These are phyloP conservation scores for Sinopyrophorus schimmeli DNA, from an alignment of 2,888 invertebrate species.

Conservation along the genomic window DNA sequence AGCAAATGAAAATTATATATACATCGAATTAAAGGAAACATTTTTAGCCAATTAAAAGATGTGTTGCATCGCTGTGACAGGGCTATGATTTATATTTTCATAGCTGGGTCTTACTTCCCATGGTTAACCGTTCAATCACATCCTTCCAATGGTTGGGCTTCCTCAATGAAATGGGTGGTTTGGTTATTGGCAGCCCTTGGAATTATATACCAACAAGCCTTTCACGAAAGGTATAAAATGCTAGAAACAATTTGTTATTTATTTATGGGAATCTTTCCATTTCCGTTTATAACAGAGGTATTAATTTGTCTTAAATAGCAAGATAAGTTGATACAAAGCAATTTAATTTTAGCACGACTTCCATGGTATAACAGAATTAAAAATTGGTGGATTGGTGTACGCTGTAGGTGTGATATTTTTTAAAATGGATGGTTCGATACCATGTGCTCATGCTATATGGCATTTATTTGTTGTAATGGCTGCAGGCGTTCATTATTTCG, in stretches of 20 bases:
- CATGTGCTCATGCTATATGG: conserved; percentile 98
- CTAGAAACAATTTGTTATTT: conserved; percentile 89
- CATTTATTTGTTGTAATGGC: conserved; percentile 91
- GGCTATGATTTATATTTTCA: conserved; percentile 97
- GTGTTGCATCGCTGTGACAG: conserved; percentile 92
- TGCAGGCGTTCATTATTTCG: conserved; percentile 85
- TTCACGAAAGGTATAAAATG: conserved; percentile 93
- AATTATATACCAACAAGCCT: conserved; percentile 93
- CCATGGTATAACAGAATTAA: conserved; percentile 80
- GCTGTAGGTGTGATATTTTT: conserved; percentile 90
- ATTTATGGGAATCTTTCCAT: conserved; percentile 84
- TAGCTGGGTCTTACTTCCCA: conserved; percentile 96
- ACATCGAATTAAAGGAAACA: not conserved
- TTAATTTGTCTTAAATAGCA: conserved; percentile 23
- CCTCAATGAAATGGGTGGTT: conserved; percentile 77
- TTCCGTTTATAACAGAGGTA: conserved; percentile 76
- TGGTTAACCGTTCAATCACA: conserved; percentile 82
- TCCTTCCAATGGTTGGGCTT: conserved; percentile 67
- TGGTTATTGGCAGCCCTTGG: conserved; percentile 91
- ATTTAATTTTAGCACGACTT: conserved; percentile 71
- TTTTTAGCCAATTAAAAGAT: conserved; percentile 80
- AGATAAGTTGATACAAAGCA: too few species aligned
- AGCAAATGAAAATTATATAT: not conserved
- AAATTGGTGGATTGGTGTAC: conserved; percentile 86
- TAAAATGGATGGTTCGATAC: conserved; percentile 91